Evolutionary conservation across 1,140 invertebrate species (phyloP).

Genomic region (Diuraphis noxia): DNA sequence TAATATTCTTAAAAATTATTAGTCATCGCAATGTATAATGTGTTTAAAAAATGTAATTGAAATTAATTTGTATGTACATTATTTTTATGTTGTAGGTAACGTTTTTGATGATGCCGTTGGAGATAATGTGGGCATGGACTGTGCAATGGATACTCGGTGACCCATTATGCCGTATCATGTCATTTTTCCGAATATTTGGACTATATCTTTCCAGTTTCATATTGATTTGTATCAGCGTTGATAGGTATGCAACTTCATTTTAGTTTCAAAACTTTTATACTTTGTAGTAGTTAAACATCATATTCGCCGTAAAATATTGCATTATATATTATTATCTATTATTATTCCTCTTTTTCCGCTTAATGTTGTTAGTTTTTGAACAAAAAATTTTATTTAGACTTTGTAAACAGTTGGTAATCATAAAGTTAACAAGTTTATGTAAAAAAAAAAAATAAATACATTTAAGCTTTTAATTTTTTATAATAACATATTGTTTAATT

Average conservation of each 20-base stretch:
- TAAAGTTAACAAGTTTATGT: background rate
- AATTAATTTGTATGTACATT: background rate
- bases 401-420: background rate
- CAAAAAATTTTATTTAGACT: background rate
- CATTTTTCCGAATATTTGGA: conserved; percentile 82
- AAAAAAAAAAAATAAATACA: background rate
- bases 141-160: conserved; percentile 83
- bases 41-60: background rate
- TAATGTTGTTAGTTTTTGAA: background rate
- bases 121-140: conserved; percentile 83
- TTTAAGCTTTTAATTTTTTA: background rate
- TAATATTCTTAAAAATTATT: background rate
- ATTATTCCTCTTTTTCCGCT: too few relatives aligned
- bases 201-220: conserved; percentile 85
- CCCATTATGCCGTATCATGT: conserved; percentile 78
- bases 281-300: background rate
- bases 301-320: background rate
- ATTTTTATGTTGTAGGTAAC: conserved; percentile 68
- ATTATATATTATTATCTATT: too few relatives aligned
- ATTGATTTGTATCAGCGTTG: conserved; percentile 83
- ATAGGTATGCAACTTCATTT: conserved; percentile 66
- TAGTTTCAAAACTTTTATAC: background rate
- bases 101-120: conserved; percentile 87
- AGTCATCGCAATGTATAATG: background rate
- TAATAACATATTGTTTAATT: background rate